Conservation (phyloP, 2,888 invertebrate species). For the Lasioglossum morio region DNA sequence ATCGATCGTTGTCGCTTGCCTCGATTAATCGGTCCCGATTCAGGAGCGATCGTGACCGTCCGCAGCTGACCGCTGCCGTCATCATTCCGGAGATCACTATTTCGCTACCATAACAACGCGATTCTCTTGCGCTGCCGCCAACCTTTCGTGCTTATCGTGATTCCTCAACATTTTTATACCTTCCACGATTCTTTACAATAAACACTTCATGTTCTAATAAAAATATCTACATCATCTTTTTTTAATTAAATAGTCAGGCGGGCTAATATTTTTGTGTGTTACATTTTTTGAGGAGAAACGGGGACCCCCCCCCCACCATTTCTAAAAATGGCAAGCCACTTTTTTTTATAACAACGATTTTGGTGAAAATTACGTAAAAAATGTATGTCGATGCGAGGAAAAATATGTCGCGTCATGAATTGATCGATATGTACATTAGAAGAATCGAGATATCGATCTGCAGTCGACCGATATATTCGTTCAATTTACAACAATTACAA, state of each 20-base stretch:
- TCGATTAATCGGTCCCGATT: conserved; percentile 78
- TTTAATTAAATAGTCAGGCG: no score
- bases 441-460: conserved; percentile 62
- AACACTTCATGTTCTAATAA: no score
- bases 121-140: neutral
- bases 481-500: conserved; percentile 78
- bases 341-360: no score
- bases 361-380: no score
- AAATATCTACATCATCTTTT: no score
- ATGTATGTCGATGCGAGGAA: neutral
- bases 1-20: conserved; percentile 77
- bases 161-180: neutral
- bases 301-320: no score
- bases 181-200: neutral
- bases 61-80: conserved; percentile 35
- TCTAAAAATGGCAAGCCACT: no score
- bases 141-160: conserved; percentile 1
- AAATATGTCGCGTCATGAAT: conserved; percentile 51
- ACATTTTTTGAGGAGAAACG: no score
- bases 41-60: conserved; percentile 72
- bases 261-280: no score
- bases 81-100: conserved; percentile 37
- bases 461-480: conserved; percentile 54
- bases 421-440: conserved; percentile 58
- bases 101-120: conserved; percentile 12